phyloP scores from a whole-genome alignment of 2,888 invertebrate genomes.

The Synergus umbraculus region DNA sequence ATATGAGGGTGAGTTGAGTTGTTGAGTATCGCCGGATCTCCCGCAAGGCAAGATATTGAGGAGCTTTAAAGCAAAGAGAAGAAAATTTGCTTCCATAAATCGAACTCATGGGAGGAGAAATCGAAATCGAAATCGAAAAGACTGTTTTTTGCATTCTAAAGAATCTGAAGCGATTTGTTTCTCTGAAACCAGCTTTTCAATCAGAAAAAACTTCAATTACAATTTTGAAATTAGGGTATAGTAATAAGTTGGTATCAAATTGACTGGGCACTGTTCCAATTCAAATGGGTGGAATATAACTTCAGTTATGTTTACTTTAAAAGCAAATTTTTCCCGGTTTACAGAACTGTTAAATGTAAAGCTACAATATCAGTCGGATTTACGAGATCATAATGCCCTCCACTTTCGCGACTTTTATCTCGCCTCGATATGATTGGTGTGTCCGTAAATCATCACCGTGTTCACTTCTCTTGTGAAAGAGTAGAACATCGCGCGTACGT shows the following conservation, averaged over 20 bases:
- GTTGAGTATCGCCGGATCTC: neutral
- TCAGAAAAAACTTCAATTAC: neutral
- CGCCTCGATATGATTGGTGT: constrained; percentile 57
- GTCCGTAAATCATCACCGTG: constrained; percentile 57
- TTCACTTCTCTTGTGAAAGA: constrained; percentile 56
- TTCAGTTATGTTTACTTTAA: constrained; percentile 18
- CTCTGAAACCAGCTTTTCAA: neutral
- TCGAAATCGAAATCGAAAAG: constrained; percentile 12
- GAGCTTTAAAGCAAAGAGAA: neutral
- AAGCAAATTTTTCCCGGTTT: constrained; percentile 33
- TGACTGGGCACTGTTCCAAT: neutral
- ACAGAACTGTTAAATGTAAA: constrained; percentile 8
- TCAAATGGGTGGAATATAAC: neutral
- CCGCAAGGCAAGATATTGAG: neutral
- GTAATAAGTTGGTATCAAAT: too few species aligned
- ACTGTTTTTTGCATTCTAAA: constrained; percentile 11
- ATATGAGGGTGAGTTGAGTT: constrained; percentile 35
- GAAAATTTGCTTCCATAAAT: neutral
- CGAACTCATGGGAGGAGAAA: neutral
- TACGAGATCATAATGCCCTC: constrained; percentile 41
- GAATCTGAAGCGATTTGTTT: neutral
- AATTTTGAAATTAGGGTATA: neutral
- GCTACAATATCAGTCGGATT: constrained; percentile 32
- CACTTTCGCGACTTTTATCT: constrained; percentile 52
- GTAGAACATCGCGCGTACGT: constrained; percentile 33